These are phyloP conservation scores for Lacerta bilineata DNA, from an alignment of 2,797 vertebrate genomes.

Conservation along the genomic window DNA sequence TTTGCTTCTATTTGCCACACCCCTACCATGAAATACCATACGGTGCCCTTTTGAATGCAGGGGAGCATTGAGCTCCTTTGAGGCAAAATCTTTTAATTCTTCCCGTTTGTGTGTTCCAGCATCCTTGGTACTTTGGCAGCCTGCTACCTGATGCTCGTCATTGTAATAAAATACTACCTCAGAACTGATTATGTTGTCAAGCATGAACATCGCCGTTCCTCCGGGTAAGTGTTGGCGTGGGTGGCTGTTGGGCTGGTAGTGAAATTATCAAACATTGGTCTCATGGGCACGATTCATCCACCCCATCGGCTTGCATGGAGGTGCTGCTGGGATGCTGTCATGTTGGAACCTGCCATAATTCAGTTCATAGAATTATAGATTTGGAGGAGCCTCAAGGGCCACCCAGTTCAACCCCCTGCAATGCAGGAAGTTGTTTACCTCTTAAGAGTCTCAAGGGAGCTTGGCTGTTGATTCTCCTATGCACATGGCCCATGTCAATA, in stretches of 20 bases:
- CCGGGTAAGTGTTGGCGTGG: slow-evolving; percentile 79
- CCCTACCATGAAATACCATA: not conserved
- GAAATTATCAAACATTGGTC: not conserved
- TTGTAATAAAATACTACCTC: slow-evolving; percentile 88
- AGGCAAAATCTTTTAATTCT: not conserved
- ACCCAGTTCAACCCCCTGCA: no score
- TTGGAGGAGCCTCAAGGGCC: no score
- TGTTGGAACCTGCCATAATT: not conserved
- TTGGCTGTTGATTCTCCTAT: no score
- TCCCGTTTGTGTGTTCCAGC: slow-evolving; percentile 71
- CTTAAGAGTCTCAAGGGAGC: not conserved
- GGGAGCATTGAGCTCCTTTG: not conserved
- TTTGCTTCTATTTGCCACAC: not conserved
- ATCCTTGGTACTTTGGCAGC: slow-evolving; percentile 92
- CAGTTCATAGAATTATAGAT: not conserved
- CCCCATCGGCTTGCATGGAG: no score
- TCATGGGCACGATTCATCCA: not conserved
- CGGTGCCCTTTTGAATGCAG: not conserved
- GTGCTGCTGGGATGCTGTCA: not conserved
- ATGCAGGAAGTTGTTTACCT: not conserved
- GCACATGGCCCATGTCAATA: not conserved
- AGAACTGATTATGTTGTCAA: slow-evolving; percentile 64
- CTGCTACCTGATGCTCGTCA: slow-evolving; percentile 89
- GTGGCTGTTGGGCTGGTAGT: no score
- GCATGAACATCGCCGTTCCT: slow-evolving; percentile 62